phyloP scores from a whole-genome alignment of 2,797 vertebrate genomes.

The Alfaro cultratus region DNA sequence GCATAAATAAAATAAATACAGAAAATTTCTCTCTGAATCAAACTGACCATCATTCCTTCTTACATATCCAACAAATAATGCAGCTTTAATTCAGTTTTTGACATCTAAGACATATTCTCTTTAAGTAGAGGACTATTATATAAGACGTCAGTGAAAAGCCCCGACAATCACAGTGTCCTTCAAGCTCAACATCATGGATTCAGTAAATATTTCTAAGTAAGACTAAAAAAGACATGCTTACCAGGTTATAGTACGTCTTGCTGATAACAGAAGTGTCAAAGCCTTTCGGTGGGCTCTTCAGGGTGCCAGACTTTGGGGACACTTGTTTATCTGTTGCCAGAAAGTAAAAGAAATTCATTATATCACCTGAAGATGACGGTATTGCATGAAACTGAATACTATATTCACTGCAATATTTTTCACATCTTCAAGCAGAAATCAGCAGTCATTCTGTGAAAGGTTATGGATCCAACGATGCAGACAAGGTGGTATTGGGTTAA shows the following conservation, averaged over 20 bases:
- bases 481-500: not conserved
- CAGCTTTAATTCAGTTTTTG: slow-evolving; percentile 2
- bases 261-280: slow-evolving; percentile 93
- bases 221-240: slow-evolving; percentile 69
- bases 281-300: slow-evolving; percentile 96
- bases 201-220: not conserved
- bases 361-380: not conserved
- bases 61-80: not conserved
- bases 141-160: not conserved
- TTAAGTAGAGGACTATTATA: not conserved
- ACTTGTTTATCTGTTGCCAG: slow-evolving; percentile 89
- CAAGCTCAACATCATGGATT: not conserved
- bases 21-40: not conserved
- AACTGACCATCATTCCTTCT: not conserved
- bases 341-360: slow-evolving; percentile 18
- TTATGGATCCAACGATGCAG: not conserved
- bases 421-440: not conserved
- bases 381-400: not conserved
- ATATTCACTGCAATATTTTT: not conserved
- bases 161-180: not conserved
- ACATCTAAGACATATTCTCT: slow-evolving; percentile 1
- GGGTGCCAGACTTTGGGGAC: slow-evolving; percentile 93
- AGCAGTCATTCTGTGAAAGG: not conserved
- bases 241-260: slow-evolving; percentile 99
- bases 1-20: not conserved